phyloP scores from a whole-genome alignment of 2,888 invertebrate species.

The Tetranychus truncatus region DNA sequence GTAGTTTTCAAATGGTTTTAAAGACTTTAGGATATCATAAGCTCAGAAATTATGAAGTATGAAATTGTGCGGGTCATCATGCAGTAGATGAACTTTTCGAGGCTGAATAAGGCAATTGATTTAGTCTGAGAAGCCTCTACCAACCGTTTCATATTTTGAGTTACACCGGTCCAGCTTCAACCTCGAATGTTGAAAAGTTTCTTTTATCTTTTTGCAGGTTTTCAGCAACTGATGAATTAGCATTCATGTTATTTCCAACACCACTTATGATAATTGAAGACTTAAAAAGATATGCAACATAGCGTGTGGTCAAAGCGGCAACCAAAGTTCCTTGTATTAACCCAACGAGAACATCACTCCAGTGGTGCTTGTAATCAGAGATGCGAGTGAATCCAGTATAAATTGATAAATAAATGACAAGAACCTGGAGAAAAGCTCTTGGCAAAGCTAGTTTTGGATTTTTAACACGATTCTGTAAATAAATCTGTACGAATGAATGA shows the following conservation, averaged over 20 bases:
- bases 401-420: slow-evolving; percentile 58
- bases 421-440: slow-evolving; percentile 63
- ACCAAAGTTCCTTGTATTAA: slow-evolving; percentile 36
- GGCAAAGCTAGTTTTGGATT: slow-evolving; percentile 61
- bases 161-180: background rate
- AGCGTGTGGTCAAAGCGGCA: slow-evolving; percentile 27
- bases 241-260: background rate
- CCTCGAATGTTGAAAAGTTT: background rate
- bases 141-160: background rate
- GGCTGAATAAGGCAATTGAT: too few relatives aligned
- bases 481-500: slow-evolving; percentile 13
- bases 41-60: too few relatives aligned
- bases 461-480: slow-evolving; percentile 32
- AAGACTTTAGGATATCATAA: too few relatives aligned
- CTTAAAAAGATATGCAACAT: slow-evolving; percentile 6
- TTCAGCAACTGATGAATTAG: background rate
- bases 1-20: too few relatives aligned
- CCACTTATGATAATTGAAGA: background rate
- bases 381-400: slow-evolving; percentile 74
- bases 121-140: too few relatives aligned
- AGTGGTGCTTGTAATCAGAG: slow-evolving; percentile 92
- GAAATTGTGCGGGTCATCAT: too few relatives aligned
- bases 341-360: slow-evolving; percentile 86
- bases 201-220: background rate
- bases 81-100: too few relatives aligned